Base-by-base conservation (phyloP, 2,113 vertebrate species). In the Halcyon malimbica region DNA sequence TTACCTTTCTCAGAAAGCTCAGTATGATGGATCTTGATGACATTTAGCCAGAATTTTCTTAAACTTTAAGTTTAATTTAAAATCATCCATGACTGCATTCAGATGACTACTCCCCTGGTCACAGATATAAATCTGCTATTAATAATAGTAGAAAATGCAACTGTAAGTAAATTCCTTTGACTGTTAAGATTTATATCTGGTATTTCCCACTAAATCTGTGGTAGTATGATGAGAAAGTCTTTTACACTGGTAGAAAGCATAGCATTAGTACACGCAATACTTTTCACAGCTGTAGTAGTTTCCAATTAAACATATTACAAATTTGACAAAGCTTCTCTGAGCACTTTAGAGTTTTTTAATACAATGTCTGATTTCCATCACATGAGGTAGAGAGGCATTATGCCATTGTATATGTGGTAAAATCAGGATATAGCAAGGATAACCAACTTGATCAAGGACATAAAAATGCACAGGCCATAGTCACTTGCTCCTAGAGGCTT, bases 31-130 rank as follows among this genome's bases (percentile, higher is more conserved):
- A 96, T 96, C 95, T 96, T 82, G 87, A 94, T 96, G 96, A 96
- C 96, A 97, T 97, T 96, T 96, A 97, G 87, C 87, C 91, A 93
- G 93, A 96, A 96, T 96, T 96, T 97, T 97, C 94, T 94, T 97
- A 95, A 96, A 97, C 92, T 95, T 96, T 93, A 94, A 13, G 6
- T 96, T 96, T 96, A 93, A 96, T 97, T 96, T 96, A 94, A 96
- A 97, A 95, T 95, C 84, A 90, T 88, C 93, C 87, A 73, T 90
- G 94, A 33, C 87, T 89, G 81, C 65, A 89, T 95, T 94, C 87
- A 79, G 87, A 94, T 93, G 75, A 93, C 82, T 91, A 54, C 87
- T 94, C 94, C 63, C 67, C 59, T 91, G 85, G 71, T 74, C 87
- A 77, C 63, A 92, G 90, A 90, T 91, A 96, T 95, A 96, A 96